These are phyloP conservation scores for Cheumatopsyche charites DNA, from an alignment of 1,140 invertebrate genomes.

Conservation along the genomic window DNA sequence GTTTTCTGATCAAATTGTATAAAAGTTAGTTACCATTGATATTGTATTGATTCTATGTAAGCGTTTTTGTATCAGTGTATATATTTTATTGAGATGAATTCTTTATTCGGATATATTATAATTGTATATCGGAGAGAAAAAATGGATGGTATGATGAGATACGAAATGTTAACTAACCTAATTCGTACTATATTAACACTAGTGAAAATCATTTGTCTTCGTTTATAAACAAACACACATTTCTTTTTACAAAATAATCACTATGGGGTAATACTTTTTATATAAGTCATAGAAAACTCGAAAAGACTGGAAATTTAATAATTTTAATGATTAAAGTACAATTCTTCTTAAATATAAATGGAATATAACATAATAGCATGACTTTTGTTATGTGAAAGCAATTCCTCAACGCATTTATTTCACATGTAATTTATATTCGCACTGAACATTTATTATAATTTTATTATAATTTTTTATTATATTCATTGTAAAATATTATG, in stretches of 20 bases:
- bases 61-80: constrained; percentile 20
- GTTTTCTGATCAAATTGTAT: neutral
- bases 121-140: neutral
- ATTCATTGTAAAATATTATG: constrained; percentile 7
- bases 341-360: neutral
- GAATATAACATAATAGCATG: neutral
- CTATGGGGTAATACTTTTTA: neutral
- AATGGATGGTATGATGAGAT: neutral
- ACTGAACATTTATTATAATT: constrained; percentile 2
- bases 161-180: constrained; percentile 1
- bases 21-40: neutral
- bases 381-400: neutral
- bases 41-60: constrained; percentile 8
- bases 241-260: neutral
- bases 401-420: constrained; percentile 5
- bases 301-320: constrained; percentile 15
- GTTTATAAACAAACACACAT: neutral
- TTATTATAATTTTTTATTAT: neutral
- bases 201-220: neutral
- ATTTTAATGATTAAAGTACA: constrained; percentile 7
- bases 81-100: constrained; percentile 7
- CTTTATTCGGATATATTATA: neutral
- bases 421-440: constrained; percentile 5
- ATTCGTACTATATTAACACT: neutral
- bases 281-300: constrained; percentile 6